phyloP scores from a whole-genome alignment of 1,140 invertebrate genomes.

The Aricia agestis region DNA sequence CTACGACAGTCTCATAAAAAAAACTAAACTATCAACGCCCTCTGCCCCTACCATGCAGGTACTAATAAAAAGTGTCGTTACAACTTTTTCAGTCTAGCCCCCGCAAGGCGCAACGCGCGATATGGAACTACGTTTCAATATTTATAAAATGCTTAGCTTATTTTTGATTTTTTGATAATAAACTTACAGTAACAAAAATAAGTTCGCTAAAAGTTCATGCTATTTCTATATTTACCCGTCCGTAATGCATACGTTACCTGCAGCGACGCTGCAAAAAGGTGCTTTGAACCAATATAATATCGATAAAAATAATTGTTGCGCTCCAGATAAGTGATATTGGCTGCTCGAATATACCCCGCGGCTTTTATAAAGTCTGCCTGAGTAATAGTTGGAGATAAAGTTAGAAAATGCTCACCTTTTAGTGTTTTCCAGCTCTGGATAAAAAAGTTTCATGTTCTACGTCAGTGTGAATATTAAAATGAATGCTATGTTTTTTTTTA shows the following conservation, averaged over 20 bases:
- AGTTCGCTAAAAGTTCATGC: neutral
- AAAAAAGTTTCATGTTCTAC: neutral
- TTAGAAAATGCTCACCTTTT: conserved; percentile 10
- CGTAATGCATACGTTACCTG: no score
- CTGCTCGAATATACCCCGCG: conserved; percentile 5
- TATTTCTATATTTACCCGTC: neutral
- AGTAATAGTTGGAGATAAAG: conserved; percentile 8
- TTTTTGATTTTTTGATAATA: no score
- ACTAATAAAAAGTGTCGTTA: no score
- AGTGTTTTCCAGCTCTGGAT: neutral
- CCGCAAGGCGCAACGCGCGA: no score
- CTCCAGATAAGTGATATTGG: conserved; percentile 11
- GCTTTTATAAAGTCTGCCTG: conserved; percentile 7
- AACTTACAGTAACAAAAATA: neutral
- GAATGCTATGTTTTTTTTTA: no score
- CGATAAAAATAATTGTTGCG: conserved; percentile 13
- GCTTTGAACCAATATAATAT: neutral
- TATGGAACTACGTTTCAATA: no score
- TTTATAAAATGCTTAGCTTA: no score
- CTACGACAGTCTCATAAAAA: no score
- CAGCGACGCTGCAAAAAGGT: neutral
- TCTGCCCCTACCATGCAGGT: no score
- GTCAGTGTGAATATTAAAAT: neutral
- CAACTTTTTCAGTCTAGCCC: no score
- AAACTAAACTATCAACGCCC: no score